These are phyloP conservation scores for Amphipoea lucens DNA, from an alignment of 2,888 invertebrate genomes.

Conservation along the genomic window DNA sequence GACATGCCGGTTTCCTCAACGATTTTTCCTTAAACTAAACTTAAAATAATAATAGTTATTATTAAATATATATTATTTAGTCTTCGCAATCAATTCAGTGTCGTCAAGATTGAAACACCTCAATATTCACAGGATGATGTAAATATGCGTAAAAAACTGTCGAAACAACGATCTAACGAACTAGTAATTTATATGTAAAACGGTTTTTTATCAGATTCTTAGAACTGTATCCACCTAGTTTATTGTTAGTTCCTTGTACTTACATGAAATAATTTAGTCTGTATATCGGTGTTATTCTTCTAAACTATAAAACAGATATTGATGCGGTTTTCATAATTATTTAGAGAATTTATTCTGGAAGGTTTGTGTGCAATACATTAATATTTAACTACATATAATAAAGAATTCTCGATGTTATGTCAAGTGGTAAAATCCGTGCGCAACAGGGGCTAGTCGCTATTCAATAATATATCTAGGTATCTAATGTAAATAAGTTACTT, in stretches of 20 bases:
- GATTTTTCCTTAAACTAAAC: neutral
- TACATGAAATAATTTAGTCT: neutral
- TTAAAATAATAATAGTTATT: too few species aligned
- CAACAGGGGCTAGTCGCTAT: neutral
- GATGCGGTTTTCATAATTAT: too few species aligned
- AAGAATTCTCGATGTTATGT: neutral
- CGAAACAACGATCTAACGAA: neutral
- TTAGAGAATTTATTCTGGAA: neutral
- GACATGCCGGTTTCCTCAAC: too few species aligned
- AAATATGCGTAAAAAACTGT: neutral
- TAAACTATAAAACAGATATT: too few species aligned
- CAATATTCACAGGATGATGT: neutral
- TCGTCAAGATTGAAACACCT: neutral
- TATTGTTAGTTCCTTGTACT: constrained; percentile 16
- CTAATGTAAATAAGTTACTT: constrained; percentile 5
- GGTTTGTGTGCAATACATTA: neutral
- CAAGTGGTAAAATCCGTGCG: neutral
- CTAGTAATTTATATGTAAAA: constrained; percentile 37
- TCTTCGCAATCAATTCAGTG: neutral
- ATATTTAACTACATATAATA: neutral
- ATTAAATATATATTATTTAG: neutral
- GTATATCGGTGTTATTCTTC: too few species aligned
- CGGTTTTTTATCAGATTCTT: constrained; percentile 13
- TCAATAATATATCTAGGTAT: neutral
- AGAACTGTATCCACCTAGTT: neutral